Base-by-base conservation (phyloP, 2,113 vertebrate genomes). In the Terrapene triunguis region DNA sequence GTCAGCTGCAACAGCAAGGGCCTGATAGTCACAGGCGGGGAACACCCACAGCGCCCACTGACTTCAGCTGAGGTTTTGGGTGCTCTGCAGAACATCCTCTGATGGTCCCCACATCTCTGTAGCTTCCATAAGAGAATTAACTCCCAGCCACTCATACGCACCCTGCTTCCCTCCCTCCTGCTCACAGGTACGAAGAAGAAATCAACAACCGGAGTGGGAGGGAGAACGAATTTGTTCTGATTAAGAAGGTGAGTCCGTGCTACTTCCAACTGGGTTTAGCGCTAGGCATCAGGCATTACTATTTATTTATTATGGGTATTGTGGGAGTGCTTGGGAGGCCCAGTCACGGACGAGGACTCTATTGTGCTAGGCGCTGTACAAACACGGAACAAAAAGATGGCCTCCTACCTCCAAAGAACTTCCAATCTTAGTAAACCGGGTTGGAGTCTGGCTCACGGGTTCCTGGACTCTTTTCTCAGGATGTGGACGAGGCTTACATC, bases 401-500 rank as follows among this genome's bases (percentile, higher is more conserved):
- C n/a, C n/a, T 19, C 62, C 32, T 65, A 65, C 3, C 32, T 57
- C 62, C 62, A 17, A 65, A 65, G 62, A 65, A 32, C 32, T 65
- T 65, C 62, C 62, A 32, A 17, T 4, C 62, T 35, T 35, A 65
- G 57, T 29, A 62, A 62, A 14, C 29, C 35, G 10, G 35, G 65
- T 19, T 10, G n/a, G 35, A 21, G 16, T 9, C 17, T 72, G 69
- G 42, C 19, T 74, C n/a, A 69, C 5, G 9, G n/a, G n/a, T 42
- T 12, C 38, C 72, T 12, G 72, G 35, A 10, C 0, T 32, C 25
- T 55, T 1, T 3, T 25, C 47, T 22, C 8, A 99, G 99, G 99
- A 99, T 95, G 99, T 99, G 80, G 99, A 99, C 94, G 98, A 98
- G 93, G 99, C 99, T 35, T 99, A 99, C 97, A 99, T 99, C 98